Conservation (phyloP, 2,113 vertebrate species). For the Formicarius rufipectus region DNA sequence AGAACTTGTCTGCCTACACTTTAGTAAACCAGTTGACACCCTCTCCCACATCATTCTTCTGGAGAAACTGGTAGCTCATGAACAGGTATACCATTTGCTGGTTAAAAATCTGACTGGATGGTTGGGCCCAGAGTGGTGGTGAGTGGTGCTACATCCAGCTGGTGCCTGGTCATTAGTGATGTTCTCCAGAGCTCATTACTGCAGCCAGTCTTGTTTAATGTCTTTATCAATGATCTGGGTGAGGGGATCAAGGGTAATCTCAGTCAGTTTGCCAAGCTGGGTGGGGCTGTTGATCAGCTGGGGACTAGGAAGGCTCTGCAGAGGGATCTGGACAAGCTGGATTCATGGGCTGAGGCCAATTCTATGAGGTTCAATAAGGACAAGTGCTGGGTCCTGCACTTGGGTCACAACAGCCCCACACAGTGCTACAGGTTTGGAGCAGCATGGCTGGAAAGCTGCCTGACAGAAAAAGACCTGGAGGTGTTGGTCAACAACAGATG, state of each 20-base stretch:
- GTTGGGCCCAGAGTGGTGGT: neutral
- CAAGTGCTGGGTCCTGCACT: fast-evolving
- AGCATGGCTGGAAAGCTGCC: neutral
- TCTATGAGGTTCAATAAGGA: neutral
- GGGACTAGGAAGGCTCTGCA: neutral
- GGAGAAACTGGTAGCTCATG: neutral
- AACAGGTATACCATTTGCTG: neutral
- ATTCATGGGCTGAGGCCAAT: neutral
- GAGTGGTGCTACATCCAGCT: neutral
- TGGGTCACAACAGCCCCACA: neutral
- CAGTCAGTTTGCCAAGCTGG: neutral
- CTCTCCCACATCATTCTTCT: neutral
- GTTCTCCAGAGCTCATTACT: neutral
- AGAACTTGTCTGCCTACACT: neutral
- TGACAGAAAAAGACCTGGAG: fast-evolving
- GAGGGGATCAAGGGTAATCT: neutral
- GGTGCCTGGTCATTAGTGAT: neutral
- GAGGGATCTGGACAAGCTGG: neutral
- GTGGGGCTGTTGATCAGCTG: neutral
- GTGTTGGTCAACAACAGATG: neutral
- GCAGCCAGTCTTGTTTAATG: neutral
- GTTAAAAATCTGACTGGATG: neutral
- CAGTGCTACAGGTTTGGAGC: no score
- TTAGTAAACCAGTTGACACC: neutral
- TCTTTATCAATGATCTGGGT: neutral